These are phyloP conservation scores for Blennius ocellaris DNA, from an alignment of 2,113 vertebrate species.

Conservation along the genomic window DNA sequence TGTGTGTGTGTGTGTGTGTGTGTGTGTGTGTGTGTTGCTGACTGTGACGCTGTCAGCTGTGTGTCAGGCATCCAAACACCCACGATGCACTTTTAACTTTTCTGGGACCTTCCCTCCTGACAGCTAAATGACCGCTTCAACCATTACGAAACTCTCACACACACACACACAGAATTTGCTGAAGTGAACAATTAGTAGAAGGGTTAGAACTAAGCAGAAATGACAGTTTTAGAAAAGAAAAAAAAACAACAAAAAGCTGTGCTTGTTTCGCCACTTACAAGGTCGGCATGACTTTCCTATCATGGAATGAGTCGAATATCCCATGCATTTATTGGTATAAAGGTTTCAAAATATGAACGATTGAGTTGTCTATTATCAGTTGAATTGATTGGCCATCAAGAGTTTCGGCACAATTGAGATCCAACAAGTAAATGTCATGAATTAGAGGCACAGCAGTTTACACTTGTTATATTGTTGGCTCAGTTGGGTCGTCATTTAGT, in stretches of 20 bases:
- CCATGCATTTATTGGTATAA: not conserved
- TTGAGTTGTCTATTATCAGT: not conserved
- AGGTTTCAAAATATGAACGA: not conserved
- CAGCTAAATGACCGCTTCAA: slow-evolving; percentile 26
- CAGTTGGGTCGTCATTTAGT: not conserved
- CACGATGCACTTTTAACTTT: slow-evolving; percentile 60
- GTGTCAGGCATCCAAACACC: slow-evolving; percentile 71
- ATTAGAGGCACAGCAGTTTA: not conserved
- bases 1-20: slow-evolving; percentile 18
- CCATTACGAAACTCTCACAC: not conserved
- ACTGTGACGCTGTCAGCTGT: slow-evolving; percentile 69
- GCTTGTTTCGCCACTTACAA: slow-evolving; percentile 19
- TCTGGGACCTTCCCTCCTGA: slow-evolving; percentile 58
- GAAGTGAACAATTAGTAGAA: slow-evolving; percentile 52
- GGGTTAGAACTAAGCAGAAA: slow-evolving; percentile 61
- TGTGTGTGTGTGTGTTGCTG: slow-evolving; percentile 55
- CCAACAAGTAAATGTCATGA: slow-evolving; percentile 11
- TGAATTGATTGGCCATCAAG: not conserved
- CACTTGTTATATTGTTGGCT: not conserved
- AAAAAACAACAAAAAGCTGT: slow-evolving; percentile 29
- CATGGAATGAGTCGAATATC: not conserved
- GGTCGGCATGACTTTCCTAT: slow-evolving; percentile 30
- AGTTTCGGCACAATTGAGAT: not conserved
- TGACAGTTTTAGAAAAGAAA: slow-evolving; percentile 25
- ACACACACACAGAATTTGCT: slow-evolving; percentile 45